These are phyloP conservation scores for Spondyliosoma cantharus DNA, from an alignment of 2,797 vertebrate genomes.

Conservation along the genomic window DNA sequence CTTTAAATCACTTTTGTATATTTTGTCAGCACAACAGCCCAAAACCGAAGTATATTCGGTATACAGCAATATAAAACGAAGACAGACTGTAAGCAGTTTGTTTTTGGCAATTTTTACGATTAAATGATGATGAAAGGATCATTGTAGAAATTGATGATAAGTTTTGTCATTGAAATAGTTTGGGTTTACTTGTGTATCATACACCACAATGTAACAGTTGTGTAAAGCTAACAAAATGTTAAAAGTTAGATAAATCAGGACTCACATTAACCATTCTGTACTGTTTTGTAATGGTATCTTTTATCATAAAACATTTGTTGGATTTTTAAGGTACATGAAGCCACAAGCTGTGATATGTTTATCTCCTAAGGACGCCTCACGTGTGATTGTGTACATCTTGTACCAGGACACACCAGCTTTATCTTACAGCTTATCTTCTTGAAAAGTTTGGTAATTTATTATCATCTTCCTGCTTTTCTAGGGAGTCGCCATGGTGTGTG, in stretches of 20 bases:
- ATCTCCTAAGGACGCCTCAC: background rate
- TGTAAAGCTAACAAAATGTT: background rate
- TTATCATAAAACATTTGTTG: slow-evolving; percentile 11
- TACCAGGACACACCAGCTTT: slow-evolving; percentile 25
- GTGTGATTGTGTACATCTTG: slow-evolving; percentile 30
- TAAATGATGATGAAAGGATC: background rate
- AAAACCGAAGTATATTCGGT: background rate
- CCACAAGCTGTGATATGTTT: slow-evolving; percentile 7
- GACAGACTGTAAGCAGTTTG: background rate
- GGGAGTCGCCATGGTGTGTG: slow-evolving; percentile 91
- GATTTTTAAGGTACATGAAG: background rate
- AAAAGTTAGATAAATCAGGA: background rate
- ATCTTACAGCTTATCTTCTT: slow-evolving; percentile 46
- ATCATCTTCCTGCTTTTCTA: slow-evolving; percentile 57
- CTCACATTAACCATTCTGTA: background rate
- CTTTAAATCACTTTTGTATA: background rate
- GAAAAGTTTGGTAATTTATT: slow-evolving; percentile 24
- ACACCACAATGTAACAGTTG: background rate
- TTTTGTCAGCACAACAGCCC: background rate
- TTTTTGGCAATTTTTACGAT: background rate
- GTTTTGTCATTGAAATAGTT: background rate
- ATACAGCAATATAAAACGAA: background rate
- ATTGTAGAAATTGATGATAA: background rate
- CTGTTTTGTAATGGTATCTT: background rate
- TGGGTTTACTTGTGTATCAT: background rate